Evolutionary conservation across 2,797 vertebrate species (phyloP).

Genomic region (Liparis tanakae): DNA sequence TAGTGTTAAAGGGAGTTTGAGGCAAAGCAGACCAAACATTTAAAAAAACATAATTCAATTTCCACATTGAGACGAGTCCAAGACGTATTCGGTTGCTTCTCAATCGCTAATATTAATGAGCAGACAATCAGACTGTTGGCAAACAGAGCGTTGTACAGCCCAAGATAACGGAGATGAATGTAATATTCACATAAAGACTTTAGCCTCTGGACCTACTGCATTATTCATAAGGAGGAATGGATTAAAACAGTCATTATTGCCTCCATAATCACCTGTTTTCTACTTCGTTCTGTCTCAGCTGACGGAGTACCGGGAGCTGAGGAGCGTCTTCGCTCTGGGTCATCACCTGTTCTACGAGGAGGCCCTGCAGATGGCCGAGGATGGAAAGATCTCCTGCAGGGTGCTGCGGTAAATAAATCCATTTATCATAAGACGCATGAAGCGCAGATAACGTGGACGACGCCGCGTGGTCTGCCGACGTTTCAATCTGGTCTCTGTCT

Average conservation of each 20-base stretch:
- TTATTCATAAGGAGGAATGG: neutral
- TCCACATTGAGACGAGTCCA: neutral
- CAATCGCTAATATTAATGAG: neutral
- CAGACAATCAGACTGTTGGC: neutral
- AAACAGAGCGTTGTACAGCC: neutral
- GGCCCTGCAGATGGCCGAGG: conserved; percentile 92
- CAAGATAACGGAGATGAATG: neutral
- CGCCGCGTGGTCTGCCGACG: neutral
- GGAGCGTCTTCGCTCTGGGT: conserved; percentile 78
- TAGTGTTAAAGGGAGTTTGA: neutral
- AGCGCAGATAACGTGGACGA: neutral
- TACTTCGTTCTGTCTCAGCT: conserved; percentile 63
- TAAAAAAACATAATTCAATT: neutral
- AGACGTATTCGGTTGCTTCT: neutral
- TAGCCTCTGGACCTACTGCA: neutral
- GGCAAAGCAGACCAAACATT: too few relatives aligned
- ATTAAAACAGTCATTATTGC: neutral
- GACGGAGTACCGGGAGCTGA: conserved; percentile 85
- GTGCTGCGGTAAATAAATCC: conserved; percentile 85
- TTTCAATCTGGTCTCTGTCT: neutral
- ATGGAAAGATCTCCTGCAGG: conserved; percentile 92
- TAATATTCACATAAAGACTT: neutral
- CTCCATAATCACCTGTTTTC: neutral
- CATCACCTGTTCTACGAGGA: conserved; percentile 92
- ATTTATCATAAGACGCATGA: neutral